Conservation (phyloP, 2,888 invertebrate species). For the Harpagoxenus sublaevis region DNA sequence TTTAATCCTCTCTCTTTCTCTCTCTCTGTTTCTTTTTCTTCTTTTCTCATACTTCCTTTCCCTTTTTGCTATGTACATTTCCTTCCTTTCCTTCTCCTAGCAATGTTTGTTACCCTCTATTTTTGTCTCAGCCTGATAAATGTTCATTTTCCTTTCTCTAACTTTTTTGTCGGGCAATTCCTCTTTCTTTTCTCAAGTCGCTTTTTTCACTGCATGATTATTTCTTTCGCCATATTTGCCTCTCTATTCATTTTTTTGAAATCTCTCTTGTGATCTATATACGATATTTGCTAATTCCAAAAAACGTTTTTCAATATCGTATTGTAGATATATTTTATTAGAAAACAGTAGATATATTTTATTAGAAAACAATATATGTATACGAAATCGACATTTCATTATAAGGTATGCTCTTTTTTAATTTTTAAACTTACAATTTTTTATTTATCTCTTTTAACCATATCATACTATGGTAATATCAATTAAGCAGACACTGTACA, state of each 20-base stretch:
- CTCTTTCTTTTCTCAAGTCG: neutral
- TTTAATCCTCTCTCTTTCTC: slow-evolving; percentile 19
- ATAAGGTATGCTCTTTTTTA: neutral
- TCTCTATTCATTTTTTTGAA: neutral
- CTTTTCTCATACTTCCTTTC: neutral
- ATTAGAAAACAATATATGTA: neutral
- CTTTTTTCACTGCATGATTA: neutral
- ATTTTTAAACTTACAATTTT: neutral
- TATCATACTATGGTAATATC: neutral
- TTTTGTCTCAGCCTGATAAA: slow-evolving; percentile 27
- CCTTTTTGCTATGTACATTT: neutral
- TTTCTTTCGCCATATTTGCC: neutral
- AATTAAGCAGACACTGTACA: neutral
- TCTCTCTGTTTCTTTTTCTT: slow-evolving; percentile 10
- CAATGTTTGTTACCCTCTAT: slow-evolving; percentile 5
- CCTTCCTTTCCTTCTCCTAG: neutral
- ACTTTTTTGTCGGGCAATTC: slow-evolving; percentile 7
- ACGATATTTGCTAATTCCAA: neutral
- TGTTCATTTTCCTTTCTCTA: neutral
- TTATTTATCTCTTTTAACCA: neutral
- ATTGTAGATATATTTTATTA: neutral
- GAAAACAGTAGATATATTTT: neutral
- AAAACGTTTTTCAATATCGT: neutral
- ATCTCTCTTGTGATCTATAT: neutral
- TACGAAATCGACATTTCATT: neutral